phyloP scores from a whole-genome alignment of 2,888 invertebrate genomes.

The Iphiclides podalirius region DNA sequence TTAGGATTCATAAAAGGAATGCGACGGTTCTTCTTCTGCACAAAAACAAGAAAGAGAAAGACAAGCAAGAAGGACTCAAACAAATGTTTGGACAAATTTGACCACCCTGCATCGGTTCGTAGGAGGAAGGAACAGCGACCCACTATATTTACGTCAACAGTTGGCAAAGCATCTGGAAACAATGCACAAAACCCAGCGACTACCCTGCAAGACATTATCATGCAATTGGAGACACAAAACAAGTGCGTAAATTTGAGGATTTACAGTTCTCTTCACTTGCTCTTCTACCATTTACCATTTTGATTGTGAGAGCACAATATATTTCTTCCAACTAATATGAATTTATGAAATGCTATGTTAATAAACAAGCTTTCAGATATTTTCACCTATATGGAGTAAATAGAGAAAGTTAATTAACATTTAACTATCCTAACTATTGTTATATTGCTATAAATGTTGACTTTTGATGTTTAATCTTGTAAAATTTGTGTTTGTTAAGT shows the following conservation, averaged over 20 bases:
- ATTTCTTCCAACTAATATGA: too few relatives aligned
- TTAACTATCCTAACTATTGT: too few relatives aligned
- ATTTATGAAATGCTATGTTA: not conserved
- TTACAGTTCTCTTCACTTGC: not conserved
- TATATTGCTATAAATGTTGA: too few relatives aligned
- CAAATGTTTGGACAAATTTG: conserved; percentile 36
- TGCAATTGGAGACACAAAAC: conserved; percentile 85
- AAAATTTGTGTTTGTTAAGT: too few relatives aligned
- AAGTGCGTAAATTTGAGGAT: conserved; percentile 53
- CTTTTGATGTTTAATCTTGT: too few relatives aligned
- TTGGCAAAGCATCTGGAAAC: conserved; percentile 67
- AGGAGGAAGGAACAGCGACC: conserved; percentile 49
- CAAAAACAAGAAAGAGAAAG: conserved; percentile 61
- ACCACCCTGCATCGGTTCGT: conserved; percentile 34
- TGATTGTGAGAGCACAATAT: too few relatives aligned
- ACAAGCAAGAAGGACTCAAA: conserved; percentile 40
- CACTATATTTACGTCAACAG: conserved; percentile 66
- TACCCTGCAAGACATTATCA: conserved; percentile 85
- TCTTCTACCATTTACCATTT: not conserved
- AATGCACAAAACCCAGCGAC: conserved; percentile 74
- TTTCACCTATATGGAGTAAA: too few relatives aligned
- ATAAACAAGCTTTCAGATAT: not conserved
- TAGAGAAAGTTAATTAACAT: too few relatives aligned
- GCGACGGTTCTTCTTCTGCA: conserved; percentile 71
- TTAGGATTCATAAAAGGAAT: conserved; percentile 67